Conservation (phyloP, 2,797 vertebrate species). For the Sebastiscus tertius region DNA sequence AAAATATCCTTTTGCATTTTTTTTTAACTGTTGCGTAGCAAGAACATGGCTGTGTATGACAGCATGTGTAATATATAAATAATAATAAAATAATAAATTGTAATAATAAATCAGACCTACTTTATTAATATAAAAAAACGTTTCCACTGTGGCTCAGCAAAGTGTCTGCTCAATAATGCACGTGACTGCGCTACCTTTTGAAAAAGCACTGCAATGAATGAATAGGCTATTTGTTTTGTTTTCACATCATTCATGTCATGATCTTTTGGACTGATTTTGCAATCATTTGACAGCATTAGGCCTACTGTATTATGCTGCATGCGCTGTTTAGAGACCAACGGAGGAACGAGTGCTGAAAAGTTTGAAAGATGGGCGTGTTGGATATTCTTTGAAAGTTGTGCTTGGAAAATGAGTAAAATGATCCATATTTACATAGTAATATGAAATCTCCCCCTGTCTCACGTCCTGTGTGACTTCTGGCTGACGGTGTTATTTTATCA, state of each 20-base stretch:
- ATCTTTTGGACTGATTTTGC: too few relatives aligned
- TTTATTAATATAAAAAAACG: background rate
- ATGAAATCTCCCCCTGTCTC: background rate
- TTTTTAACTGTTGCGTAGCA: background rate
- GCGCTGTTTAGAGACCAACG: background rate
- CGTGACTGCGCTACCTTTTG: too few relatives aligned
- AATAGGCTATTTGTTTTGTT: background rate
- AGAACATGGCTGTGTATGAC: background rate
- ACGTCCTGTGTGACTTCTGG: background rate
- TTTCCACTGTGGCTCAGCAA: too few relatives aligned
- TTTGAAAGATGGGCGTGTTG: background rate
- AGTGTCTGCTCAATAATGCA: too few relatives aligned
- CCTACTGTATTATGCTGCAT: background rate
- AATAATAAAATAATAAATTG: background rate
- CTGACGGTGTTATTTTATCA: background rate
- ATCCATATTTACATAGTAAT: background rate
- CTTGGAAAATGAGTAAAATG: background rate
- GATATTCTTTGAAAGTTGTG: background rate
- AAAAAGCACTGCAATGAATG: too few relatives aligned
- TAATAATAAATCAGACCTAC: background rate
- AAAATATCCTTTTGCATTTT: background rate
- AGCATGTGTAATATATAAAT: too few relatives aligned
- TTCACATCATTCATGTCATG: too few relatives aligned
- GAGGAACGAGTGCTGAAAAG: background rate
- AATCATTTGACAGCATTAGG: too few relatives aligned